Evolutionary conservation across 2,797 vertebrate genomes (phyloP).

Genomic region (Anolis apletophallus): DNA sequence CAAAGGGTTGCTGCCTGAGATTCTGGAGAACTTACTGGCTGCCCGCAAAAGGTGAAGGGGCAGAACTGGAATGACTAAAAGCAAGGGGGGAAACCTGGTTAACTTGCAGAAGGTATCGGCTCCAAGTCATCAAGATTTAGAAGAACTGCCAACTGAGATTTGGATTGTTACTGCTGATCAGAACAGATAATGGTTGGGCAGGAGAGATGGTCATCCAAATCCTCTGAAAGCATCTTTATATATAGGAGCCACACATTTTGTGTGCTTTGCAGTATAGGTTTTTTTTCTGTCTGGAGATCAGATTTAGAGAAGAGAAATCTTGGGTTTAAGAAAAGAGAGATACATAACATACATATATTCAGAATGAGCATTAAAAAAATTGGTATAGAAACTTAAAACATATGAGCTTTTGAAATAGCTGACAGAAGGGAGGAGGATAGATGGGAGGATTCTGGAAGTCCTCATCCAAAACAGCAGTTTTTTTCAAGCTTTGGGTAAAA

Average conservation of each 20-base stretch:
- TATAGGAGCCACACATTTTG: not conserved
- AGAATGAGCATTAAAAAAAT: not conserved
- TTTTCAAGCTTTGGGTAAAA: not conserved
- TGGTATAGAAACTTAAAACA: not conserved
- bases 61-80: not conserved
- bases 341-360: not conserved
- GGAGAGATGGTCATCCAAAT: not conserved
- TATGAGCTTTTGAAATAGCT: not conserved
- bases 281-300: not conserved
- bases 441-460: too few relatives aligned
- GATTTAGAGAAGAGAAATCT: not conserved
- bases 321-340: not conserved
- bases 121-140: too few relatives aligned
- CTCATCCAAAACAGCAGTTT: too few relatives aligned
- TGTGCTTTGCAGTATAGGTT: not conserved
- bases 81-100: not conserved
- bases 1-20: slow-evolving; percentile 92
- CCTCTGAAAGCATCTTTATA: not conserved
- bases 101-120: not conserved
- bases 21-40: slow-evolving; percentile 90
- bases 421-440: too few relatives aligned
- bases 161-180: not conserved
- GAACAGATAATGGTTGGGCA: not conserved
- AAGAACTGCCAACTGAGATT: not conserved
- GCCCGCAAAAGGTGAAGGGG: slow-evolving; percentile 87